Conservation (phyloP, 2,113 vertebrate genomes). For the Cheirogaleus medius region DNA sequence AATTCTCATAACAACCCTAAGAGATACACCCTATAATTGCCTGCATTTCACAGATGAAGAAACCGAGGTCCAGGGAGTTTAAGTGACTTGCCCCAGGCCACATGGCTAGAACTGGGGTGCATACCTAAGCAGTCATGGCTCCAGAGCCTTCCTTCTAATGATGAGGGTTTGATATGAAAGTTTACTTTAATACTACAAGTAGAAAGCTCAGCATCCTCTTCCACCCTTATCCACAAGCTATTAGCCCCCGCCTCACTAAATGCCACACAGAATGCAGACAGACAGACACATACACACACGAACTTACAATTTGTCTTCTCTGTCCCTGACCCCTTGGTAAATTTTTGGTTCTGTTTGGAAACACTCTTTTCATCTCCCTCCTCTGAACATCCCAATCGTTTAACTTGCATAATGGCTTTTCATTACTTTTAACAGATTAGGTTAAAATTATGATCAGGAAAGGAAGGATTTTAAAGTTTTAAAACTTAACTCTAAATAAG, state of each 20-base stretch:
- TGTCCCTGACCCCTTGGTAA: not conserved
- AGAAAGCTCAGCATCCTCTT: not conserved
- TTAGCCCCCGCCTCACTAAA: no score
- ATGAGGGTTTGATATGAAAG: rapidly evolving
- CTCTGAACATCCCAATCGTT: not conserved
- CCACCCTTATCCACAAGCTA: rapidly evolving
- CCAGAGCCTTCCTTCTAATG: not conserved
- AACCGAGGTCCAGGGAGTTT: not conserved
- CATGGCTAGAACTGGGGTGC: rapidly evolving
- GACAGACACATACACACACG: rapidly evolving
- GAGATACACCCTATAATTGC: rapidly evolving
- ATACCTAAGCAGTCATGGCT: not conserved
- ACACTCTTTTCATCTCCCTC: not conserved
- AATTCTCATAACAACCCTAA: not conserved
- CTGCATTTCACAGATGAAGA: not conserved
- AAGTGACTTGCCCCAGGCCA: not conserved
- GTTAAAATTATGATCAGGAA: not conserved
- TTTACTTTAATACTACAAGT: not conserved
- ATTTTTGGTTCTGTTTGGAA: not conserved
- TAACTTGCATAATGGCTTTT: not conserved
- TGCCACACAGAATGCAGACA: not conserved
- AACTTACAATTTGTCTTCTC: not conserved
- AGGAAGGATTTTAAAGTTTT: not conserved
- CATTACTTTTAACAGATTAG: not conserved
- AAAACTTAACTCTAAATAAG: not conserved